phyloP scores from a whole-genome alignment of 2,797 vertebrate genomes.

The Anabas testudineus region DNA sequence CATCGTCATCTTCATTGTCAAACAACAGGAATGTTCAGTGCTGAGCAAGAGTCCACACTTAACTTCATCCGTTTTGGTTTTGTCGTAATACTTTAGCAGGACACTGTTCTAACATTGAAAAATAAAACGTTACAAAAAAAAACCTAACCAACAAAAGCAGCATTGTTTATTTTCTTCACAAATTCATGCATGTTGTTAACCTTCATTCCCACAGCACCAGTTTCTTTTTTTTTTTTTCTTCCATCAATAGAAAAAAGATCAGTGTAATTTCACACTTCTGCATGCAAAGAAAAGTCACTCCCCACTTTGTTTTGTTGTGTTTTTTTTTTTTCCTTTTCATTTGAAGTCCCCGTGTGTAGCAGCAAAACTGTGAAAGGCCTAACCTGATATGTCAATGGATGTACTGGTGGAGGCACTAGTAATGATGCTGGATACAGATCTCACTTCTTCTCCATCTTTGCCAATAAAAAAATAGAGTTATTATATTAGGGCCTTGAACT shows the following conservation, averaged over 20 bases:
- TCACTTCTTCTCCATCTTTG: conserved; percentile 58
- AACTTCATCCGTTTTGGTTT: conserved; percentile 79
- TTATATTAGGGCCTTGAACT: conserved; percentile 37
- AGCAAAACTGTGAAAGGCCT: conserved; percentile 85
- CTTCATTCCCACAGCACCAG: conserved; percentile 81
- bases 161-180: conserved; percentile 79
- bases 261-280: conserved; percentile 81
- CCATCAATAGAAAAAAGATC: conserved; percentile 75
- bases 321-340: no score
- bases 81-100: conserved; percentile 73
- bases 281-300: conserved; percentile 85
- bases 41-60: conserved; percentile 70
- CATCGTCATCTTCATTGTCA: conserved; percentile 71
- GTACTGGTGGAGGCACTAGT: conserved; percentile 84
- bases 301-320: conserved; percentile 31
- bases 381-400: conserved; percentile 85
- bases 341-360: conserved; percentile 74
- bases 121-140: conserved; percentile 70
- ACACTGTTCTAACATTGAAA: conserved; percentile 67
- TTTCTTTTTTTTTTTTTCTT: conserved; percentile 64
- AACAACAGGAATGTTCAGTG: conserved; percentile 82
- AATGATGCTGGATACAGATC: conserved; percentile 69
- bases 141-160: conserved; percentile 79
- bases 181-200: conserved; percentile 85
- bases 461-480: conserved; percentile 56